Evolutionary conservation across 2,113 vertebrate species (phyloP), one percentile per base, ranked within the genome.

Genomic region (Pomatorhinus ruficollis): DNA sequence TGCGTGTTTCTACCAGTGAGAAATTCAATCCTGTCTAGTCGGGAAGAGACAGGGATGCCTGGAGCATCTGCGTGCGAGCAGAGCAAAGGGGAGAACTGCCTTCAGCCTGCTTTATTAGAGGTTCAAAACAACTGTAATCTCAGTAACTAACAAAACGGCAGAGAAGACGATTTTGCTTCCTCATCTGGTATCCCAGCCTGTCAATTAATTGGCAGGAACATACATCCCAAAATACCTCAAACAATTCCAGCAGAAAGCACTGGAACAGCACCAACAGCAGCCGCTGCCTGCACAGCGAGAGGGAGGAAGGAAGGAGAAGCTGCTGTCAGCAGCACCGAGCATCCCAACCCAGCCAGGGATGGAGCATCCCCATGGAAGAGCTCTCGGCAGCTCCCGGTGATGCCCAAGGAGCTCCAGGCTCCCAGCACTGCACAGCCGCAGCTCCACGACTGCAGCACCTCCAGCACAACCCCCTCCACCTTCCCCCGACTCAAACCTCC

Each of bases 171-270:
- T 33, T 83, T 54, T 80, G 54, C 90, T 69, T 92, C 86, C 79
- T 72, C 4, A 6, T 65, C 79, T 91, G 75, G n/a, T 81, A 74
- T 28, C 71, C 80, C 90, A 85, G 94, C 69, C 90, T 56, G 37
- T 69, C 92, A 93, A 76, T 80, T 90, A 64, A 90, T 53, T 70
- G 85, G 84, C 70, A 60, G 68, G 84, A 93, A 75, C 6, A 6
- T 4, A 25, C 81, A 59, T 74, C 95, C 91, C 47, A 2, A 95
- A 94, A 95, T 91, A 90, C 87, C 78, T 85, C 87, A 28, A 64
- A 83, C 17, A 10, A 49, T 65, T 64, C 71, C 85, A 59, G 66
- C 83, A 93, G 82, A 90, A 96, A 90, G 88, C 90, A 53, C 85
- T 88, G 70, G 92, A 79, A 79, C 50, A 18, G 72, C 92, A 19